Percentiles rank a stretch among this genome's conserved stretches.
Evolutionary conservation across 2,888 invertebrate genomes (phyloP).

Genomic region (Drosophila buzzatii): DNA sequence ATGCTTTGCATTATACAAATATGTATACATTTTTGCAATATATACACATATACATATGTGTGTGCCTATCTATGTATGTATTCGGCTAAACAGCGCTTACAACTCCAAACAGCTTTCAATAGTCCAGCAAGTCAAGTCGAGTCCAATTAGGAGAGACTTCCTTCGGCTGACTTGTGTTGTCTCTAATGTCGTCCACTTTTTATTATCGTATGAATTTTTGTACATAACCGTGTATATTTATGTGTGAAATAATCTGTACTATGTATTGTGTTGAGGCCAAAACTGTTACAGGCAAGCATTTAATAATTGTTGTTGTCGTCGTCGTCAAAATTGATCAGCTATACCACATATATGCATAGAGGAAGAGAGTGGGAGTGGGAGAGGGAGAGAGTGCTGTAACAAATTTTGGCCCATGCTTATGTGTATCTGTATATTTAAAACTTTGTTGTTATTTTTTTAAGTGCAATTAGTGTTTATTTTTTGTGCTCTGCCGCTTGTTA

Average conservation of each 20-base stretch:
- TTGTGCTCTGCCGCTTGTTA: conserved; percentile 26
- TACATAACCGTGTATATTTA: conserved; percentile 53
- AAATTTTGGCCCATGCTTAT: conserved; percentile 28
- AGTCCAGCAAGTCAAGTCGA: conserved; percentile 26
- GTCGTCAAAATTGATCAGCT: background rate
- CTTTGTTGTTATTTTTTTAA: conserved; percentile 78
- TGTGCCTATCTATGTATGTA: conserved; percentile 11
- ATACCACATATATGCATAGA: background rate
- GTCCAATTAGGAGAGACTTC: background rate
- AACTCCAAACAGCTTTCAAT: conserved; percentile 22
- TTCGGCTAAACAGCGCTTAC: conserved; percentile 6
- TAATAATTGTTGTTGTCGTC: conserved; percentile 16
- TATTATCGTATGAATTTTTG: conserved; percentile 37
- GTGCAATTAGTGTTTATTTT: conserved; percentile 61
- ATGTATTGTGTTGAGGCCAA: conserved; percentile 23
- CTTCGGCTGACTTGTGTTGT: conserved; percentile 5
- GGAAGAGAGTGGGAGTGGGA: background rate
- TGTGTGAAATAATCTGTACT: conserved; percentile 27
- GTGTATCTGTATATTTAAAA: conserved; percentile 18
- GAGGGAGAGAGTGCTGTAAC: background rate
- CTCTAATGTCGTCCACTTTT: conserved; percentile 58
- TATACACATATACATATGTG: background rate
- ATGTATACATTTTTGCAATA: conserved; percentile 20
- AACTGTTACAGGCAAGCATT: conserved; percentile 31
- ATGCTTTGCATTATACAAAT: conserved; percentile 3